phyloP scores from a whole-genome alignment of 1,140 invertebrate genomes.

The Hycleus cichorii region DNA sequence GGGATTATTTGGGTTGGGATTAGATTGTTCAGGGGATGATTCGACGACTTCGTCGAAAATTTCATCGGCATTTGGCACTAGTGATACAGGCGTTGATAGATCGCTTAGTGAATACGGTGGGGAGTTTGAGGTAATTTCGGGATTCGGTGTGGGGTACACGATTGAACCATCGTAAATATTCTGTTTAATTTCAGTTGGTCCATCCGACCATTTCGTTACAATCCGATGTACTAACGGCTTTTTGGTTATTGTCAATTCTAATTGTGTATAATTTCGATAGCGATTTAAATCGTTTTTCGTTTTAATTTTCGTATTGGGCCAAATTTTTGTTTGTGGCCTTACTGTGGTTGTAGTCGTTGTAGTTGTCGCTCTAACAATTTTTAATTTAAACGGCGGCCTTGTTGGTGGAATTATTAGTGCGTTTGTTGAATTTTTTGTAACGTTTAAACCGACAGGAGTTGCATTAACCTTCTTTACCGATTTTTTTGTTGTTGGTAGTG shows the following conservation, averaged over 20 bases:
- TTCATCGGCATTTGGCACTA: neutral
- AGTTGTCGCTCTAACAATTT: slow-evolving; percentile 3
- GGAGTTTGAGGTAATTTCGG: slow-evolving; percentile 32
- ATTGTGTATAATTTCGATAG: no score
- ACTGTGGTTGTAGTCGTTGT: slow-evolving; percentile 12
- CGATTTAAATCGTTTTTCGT: no score
- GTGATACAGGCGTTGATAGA: slow-evolving; percentile 1
- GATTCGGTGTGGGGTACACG: slow-evolving; percentile 30
- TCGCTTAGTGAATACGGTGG: slow-evolving; percentile 28
- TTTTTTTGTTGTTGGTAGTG: neutral
- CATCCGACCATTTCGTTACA: slow-evolving; percentile 20
- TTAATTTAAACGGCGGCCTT: neutral
- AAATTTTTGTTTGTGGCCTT: no score
- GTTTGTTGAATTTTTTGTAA: slow-evolving; percentile 1
- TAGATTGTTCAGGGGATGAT: neutral
- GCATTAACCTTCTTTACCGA: neutral
- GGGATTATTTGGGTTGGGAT: slow-evolving; percentile 5
- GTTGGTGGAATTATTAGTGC: neutral
- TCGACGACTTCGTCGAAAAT: neutral
- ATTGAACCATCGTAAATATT: slow-evolving; percentile 27
- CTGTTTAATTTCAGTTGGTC: slow-evolving; percentile 26
- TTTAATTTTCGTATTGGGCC: no score
- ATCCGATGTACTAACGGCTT: slow-evolving; percentile 21
- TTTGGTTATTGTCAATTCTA: no score
- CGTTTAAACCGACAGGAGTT: neutral